Conservation (phyloP, 2,113 vertebrate species). For the Ictalurus punctatus region DNA sequence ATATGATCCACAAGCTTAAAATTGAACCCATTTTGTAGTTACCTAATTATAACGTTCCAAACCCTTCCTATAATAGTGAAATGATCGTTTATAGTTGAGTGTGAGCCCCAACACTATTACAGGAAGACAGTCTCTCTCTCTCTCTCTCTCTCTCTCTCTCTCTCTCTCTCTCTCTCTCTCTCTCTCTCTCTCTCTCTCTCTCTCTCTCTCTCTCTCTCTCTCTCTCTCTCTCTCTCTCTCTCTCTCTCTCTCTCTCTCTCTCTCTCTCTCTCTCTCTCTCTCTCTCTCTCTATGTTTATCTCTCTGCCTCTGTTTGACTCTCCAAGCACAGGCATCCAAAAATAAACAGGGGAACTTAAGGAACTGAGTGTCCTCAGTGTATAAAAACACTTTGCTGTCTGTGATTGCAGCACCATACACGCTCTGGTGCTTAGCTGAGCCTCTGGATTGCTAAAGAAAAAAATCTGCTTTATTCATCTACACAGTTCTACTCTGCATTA, state of each 20-base stretch:
- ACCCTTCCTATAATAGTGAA: neutral
- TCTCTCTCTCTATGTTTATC: neutral
- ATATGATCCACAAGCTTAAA: neutral
- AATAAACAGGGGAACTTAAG: conserved; percentile 59
- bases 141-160: neutral
- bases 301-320: neutral
- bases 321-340: conserved; percentile 33
- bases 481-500: neutral
- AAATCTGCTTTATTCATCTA: conserved; percentile 17
- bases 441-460: neutral
- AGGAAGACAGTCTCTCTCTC: neutral
- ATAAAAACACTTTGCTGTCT: conserved; percentile 55
- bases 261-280: neutral
- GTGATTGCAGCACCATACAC: conserved; percentile 63
- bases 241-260: neutral
- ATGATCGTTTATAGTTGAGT: neutral
- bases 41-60: neutral
- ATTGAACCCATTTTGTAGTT: neutral
- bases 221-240: neutral
- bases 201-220: neutral
- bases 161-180: neutral
- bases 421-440: conserved; percentile 53
- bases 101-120: neutral
- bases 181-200: neutral
- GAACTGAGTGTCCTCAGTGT: conserved; percentile 39